phyloP scores from a whole-genome alignment of 2,888 invertebrate species.

The Lycaena phlaeas region DNA sequence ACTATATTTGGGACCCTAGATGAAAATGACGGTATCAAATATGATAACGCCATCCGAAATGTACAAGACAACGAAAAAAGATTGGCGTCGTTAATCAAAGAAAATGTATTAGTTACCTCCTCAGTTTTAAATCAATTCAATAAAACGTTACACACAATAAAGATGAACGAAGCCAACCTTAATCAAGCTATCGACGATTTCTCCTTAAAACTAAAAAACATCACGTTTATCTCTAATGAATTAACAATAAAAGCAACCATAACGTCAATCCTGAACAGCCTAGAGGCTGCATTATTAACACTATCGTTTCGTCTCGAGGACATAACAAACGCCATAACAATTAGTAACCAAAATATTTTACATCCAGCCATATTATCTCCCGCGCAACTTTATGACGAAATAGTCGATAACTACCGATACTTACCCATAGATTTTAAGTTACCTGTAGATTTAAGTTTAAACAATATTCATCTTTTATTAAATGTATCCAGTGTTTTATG shows the following conservation, averaged over 20 bases:
- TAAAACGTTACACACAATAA: constrained; percentile 10
- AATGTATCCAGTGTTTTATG: not conserved
- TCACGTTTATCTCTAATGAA: not conserved
- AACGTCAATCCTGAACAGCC: no score
- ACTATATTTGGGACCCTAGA: constrained; percentile 8
- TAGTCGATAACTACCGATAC: constrained; percentile 1
- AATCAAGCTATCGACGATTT: constrained; percentile 14
- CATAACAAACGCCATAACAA: no score
- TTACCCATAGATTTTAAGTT: not conserved
- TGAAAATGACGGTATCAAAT: constrained; percentile 14
- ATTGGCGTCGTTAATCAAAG: constrained; percentile 14
- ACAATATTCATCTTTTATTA: not conserved
- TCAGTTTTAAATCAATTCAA: constrained; percentile 10
- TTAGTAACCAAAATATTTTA: constrained; percentile 1
- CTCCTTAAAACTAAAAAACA: constrained; percentile 2
- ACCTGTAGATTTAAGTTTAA: constrained; percentile 1
- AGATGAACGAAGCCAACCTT: constrained; percentile 11
- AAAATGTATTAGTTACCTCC: constrained; percentile 17
- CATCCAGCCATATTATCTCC: constrained; percentile 1
- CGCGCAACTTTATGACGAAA: not conserved
- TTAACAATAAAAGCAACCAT: not conserved
- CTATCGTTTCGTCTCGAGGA: constrained; percentile 18
- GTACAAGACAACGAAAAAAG: not conserved
- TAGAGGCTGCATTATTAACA: constrained; percentile 15
- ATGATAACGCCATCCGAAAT: constrained; percentile 18